These are phyloP conservation scores for Eupeodes luniger DNA, from an alignment of 2,888 invertebrate species.

Conservation along the genomic window DNA sequence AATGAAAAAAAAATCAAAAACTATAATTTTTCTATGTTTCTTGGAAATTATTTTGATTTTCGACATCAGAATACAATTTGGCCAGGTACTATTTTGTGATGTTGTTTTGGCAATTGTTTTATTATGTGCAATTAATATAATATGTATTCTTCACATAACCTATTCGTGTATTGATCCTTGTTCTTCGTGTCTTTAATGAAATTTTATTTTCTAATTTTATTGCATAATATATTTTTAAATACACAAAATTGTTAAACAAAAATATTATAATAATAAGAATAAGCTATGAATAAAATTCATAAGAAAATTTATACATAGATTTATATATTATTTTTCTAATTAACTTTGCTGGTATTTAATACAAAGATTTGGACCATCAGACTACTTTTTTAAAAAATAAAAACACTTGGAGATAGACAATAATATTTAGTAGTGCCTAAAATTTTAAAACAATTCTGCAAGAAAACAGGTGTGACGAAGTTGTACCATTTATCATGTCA, in stretches of 20 bases:
- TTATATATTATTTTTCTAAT: neutral
- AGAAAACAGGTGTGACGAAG: no score
- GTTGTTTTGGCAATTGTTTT: constrained; percentile 83
- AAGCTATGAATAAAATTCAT: constrained; percentile 44
- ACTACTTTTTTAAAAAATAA: neutral
- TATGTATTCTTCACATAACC: constrained; percentile 84
- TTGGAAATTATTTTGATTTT: constrained; percentile 31
- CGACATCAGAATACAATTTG: constrained; percentile 83
- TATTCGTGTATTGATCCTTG: constrained; percentile 82
- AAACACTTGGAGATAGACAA: neutral
- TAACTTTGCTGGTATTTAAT: neutral
- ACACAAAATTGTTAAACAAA: no score
- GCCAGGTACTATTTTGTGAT: constrained; percentile 85
- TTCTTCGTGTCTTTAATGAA: constrained; percentile 80
- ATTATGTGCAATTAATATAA: constrained; percentile 84
- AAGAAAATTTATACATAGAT: constrained; percentile 14
- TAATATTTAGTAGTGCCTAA: no score
- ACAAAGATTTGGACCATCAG: constrained; percentile 11
- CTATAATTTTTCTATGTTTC: constrained; percentile 9
- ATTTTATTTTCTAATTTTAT: neutral
- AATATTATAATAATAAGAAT: neutral
- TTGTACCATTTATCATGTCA: no score
- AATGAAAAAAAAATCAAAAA: constrained; percentile 37
- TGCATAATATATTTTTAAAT: constrained; percentile 8
- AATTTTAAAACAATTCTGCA: no score